phyloP scores from a whole-genome alignment of 2,888 invertebrate genomes.

The Nemotelus nigrinus region DNA sequence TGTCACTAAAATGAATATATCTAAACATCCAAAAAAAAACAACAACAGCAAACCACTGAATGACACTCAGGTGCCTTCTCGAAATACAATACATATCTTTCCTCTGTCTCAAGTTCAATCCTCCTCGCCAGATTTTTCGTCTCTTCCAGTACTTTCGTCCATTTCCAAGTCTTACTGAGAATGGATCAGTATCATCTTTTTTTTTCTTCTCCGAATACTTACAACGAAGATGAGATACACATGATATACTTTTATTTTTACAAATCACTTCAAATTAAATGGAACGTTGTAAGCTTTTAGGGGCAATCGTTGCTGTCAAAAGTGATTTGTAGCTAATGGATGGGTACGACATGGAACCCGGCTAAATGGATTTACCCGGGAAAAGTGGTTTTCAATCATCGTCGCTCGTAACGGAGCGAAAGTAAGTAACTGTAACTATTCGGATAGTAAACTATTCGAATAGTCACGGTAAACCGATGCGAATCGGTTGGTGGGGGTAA shows the following conservation, averaged over 20 bases:
- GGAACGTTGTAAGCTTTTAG: slow-evolving; percentile 47
- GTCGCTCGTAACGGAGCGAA: not conserved
- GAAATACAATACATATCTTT: not conserved
- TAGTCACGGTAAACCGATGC: too few relatives aligned
- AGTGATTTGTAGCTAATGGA: slow-evolving; percentile 46
- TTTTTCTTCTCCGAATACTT: not conserved
- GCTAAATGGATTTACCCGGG: slow-evolving; percentile 38
- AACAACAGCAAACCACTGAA: not conserved
- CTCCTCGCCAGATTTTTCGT: not conserved
- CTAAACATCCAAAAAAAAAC: too few relatives aligned
- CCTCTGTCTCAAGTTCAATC: slow-evolving; percentile 26
- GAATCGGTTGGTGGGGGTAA: not conserved
- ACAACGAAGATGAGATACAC: not conserved
- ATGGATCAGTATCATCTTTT: not conserved
- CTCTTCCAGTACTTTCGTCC: not conserved
- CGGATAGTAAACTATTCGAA: too few relatives aligned
- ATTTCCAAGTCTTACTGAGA: too few relatives aligned
- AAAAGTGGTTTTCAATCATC: slow-evolving; percentile 42
- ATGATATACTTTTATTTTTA: slow-evolving; percentile 44
- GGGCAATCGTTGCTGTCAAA: slow-evolving; percentile 47
- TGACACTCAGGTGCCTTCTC: slow-evolving; percentile 24
- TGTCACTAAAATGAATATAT: too few relatives aligned
- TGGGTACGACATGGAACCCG: slow-evolving; percentile 27
- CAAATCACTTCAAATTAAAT: slow-evolving; percentile 47
- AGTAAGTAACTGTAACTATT: not conserved